Base-by-base conservation (phyloP, 1,140 invertebrate genomes). In the Zaprionus ornatus region DNA sequence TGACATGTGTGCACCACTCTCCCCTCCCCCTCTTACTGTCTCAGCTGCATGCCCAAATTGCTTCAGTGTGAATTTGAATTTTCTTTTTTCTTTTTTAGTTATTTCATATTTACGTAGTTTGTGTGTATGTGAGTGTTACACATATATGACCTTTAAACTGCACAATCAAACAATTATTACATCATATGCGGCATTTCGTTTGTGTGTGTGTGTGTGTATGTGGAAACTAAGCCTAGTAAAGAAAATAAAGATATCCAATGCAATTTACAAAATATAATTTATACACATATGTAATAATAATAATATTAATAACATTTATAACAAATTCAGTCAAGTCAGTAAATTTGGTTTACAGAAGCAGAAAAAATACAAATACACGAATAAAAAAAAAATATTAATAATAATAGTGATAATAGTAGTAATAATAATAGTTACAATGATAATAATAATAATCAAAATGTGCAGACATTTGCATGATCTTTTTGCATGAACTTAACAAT, bases 241-340 rank as follows among this genome's bases (percentile, higher is more conserved):
- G 61, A 70, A 80, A 85, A 73, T 73, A 73, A 66, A 77, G 55
- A 66, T 55, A 61, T 88, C 75, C 74, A 75, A 75, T 87, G 68
- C 71, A 88, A 87, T 88, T 83, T 88, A 83, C 77, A 87, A 83
- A 86, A 72, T 73, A 66, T 87, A 83, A 72, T 88, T 80, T 88
- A 76, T 88, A 88, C 79, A 87, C 80, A 88, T 77, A 77, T 75
- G 74, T 74, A 74, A 80, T 79, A 76, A 75, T 73, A 79, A 75
- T 73, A 79, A 74, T 69, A 77, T 88, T 87, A 87, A 87, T 88
- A 87, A 87, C 84, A 87, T 87, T 90, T 75, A 88, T 87, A 84
- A 87, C 85, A 81, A 87, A 87, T 87, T 87, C 84, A 87, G 84
- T 87, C 84, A 88, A 84, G 84, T 87, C 84, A 84, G 84, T 87